phyloP scores from a whole-genome alignment of 2,888 invertebrate genomes.

The Drosophila merina region DNA sequence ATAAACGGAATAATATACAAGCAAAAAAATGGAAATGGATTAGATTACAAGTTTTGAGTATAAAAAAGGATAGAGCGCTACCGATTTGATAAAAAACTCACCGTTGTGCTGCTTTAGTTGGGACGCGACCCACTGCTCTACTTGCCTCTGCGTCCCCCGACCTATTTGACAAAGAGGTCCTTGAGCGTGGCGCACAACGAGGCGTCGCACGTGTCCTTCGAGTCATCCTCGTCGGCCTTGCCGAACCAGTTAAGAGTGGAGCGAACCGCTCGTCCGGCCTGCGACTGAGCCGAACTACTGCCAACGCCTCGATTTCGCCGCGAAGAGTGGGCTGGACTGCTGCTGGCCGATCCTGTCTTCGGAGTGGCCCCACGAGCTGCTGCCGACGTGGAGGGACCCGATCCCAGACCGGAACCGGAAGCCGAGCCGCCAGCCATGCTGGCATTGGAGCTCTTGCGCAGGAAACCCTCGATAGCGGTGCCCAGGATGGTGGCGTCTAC shows the following conservation, averaged over 20 bases:
- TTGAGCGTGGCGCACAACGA: conserved; percentile 93
- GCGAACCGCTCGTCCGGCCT: conserved; percentile 80
- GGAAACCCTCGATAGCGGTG: conserved; percentile 92
- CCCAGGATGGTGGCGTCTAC: conserved; percentile 92
- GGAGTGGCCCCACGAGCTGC: conserved; percentile 58
- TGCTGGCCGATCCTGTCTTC: conserved; percentile 27
- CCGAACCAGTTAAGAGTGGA: conserved; percentile 86
- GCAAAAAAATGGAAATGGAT: not conserved
- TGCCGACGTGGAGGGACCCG: conserved; percentile 37
- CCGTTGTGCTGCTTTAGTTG: conserved; percentile 30
- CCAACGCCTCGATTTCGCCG: conserved; percentile 71
- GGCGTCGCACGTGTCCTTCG: conserved; percentile 90
- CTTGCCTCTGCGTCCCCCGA: conserved; percentile 57
- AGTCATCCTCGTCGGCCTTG: conserved; percentile 88
- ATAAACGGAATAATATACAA: not conserved
- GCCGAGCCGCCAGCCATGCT: conserved; percentile 68
- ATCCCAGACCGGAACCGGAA: conserved; percentile 14
- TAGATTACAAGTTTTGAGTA: too few species aligned
- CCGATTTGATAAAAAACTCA: conserved; percentile 10
- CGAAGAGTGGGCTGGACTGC: conserved; percentile 53
- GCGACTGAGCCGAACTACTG: conserved; percentile 62
- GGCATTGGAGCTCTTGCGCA: conserved; percentile 85
- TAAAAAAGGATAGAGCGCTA: not conserved
- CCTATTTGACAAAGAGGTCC: conserved; percentile 93
- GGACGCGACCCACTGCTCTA: conserved; percentile 30